These are phyloP conservation scores for Phyllostomus hastatus DNA, from an alignment of 2,113 vertebrate genomes.

Conservation along the genomic window DNA sequence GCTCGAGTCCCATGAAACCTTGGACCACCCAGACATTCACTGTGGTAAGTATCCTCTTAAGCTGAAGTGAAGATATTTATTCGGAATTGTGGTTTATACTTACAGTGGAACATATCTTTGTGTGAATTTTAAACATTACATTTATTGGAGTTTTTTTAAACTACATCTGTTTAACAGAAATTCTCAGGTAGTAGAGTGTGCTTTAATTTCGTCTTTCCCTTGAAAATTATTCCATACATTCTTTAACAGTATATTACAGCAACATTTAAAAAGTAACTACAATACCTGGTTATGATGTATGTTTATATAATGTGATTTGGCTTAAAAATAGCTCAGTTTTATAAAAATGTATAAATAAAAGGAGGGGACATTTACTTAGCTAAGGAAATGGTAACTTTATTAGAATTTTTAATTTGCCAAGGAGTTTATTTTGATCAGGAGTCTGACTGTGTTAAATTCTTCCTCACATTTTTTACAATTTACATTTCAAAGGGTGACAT, in stretches of 20 bases:
- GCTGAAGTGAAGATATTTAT: constrained; percentile 31
- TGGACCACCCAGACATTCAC: constrained; percentile 53
- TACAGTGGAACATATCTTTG: not conserved
- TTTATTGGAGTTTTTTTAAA: not conserved
- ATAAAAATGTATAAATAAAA: constrained; percentile 5
- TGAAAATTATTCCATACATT: not conserved
- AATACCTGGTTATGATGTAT: not conserved
- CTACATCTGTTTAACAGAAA: constrained; percentile 19
- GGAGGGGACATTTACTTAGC: not conserved
- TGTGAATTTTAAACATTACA: constrained; percentile 50
- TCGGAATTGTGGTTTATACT: constrained; percentile 56
- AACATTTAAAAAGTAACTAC: not conserved
- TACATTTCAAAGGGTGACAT: not conserved
- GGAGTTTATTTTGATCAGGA: not conserved
- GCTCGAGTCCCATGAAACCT: not conserved
- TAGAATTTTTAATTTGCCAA: not conserved
- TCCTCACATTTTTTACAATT: not conserved
- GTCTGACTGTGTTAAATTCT: not conserved
- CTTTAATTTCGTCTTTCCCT: not conserved
- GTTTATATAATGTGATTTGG: not conserved
- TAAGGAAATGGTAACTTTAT: not conserved
- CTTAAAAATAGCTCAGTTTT: constrained; percentile 16
- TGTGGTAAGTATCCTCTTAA: constrained; percentile 30
- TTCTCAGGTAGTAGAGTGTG: not conserved
- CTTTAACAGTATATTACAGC: not conserved